phyloP scores from a whole-genome alignment of 2,888 invertebrate genomes.

The Cabera pusaria region DNA sequence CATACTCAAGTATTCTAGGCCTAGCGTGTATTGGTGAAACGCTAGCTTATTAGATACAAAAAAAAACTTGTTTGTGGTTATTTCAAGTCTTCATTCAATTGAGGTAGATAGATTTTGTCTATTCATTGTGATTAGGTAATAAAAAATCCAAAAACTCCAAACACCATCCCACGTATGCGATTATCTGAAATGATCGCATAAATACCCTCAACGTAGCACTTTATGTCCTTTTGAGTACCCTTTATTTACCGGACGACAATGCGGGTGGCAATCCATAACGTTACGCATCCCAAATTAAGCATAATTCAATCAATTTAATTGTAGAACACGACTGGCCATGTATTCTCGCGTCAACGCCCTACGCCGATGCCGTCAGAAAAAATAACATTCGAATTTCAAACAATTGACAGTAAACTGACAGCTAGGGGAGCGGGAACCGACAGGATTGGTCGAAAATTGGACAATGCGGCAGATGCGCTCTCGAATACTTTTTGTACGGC shows the following conservation, averaged over 20 bases:
- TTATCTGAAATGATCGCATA: slow-evolving; percentile 11
- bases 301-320: slow-evolving; percentile 81
- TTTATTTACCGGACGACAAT: slow-evolving; percentile 63
- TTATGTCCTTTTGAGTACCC: no score
- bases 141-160: no score
- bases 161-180: slow-evolving; percentile 20
- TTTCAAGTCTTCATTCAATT: no score
- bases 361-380: slow-evolving; percentile 52
- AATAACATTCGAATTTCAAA: slow-evolving; percentile 68
- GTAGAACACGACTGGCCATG: slow-evolving; percentile 72
- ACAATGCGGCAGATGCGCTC: slow-evolving; percentile 80
- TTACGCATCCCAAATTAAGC: slow-evolving; percentile 63
- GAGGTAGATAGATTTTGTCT: no score
- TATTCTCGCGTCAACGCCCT: slow-evolving; percentile 76
- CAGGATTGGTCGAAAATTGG: slow-evolving; percentile 74
- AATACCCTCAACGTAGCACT: no score
- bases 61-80: no score
- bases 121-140: no score
- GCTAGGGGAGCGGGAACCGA: slow-evolving; percentile 75
- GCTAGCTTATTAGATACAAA: no score
- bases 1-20: no score
- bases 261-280: slow-evolving; percentile 77
- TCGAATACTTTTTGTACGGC: slow-evolving; percentile 53
- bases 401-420: slow-evolving; percentile 76
- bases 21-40: no score